These are phyloP conservation scores for Entomobrya multifasciata DNA, from an alignment of 2,888 invertebrate species.

Conservation along the genomic window DNA sequence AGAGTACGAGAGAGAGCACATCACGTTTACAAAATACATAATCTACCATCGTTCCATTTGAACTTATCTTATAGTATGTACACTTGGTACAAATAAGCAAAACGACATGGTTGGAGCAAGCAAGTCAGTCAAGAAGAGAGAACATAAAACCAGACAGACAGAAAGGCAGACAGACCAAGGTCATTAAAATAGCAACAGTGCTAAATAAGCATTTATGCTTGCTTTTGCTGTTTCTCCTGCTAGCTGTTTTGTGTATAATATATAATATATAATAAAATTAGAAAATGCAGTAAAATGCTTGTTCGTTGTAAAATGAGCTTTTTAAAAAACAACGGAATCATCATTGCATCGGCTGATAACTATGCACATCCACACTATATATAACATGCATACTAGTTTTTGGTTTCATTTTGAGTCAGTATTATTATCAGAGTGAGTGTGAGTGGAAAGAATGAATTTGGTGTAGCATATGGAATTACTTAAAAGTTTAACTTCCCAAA, in stretches of 20 bases:
- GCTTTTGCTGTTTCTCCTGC: background rate
- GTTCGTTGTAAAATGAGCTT: constrained; percentile 12
- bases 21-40: no score
- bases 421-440: background rate
- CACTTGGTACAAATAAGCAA: no score
- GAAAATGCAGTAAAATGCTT: constrained; percentile 21
- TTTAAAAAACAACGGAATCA: constrained; percentile 21
- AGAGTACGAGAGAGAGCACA: no score
- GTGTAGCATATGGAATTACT: constrained; percentile 1
- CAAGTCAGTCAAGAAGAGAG: background rate
- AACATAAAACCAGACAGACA: constrained; percentile 67
- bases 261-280: background rate
- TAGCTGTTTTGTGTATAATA: background rate
- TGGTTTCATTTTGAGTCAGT: background rate
- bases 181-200: constrained; percentile 58
- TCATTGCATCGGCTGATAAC: background rate
- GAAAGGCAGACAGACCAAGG: constrained; percentile 71
- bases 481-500: background rate
- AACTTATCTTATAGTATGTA: no score
- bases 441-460: constrained; percentile 16
- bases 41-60: no score
- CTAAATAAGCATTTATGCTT: constrained; percentile 30
- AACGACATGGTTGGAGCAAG: background rate
- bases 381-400: background rate
- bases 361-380: background rate